phyloP scores from a whole-genome alignment of 2,797 vertebrate species.

The Gallirallus australis region DNA sequence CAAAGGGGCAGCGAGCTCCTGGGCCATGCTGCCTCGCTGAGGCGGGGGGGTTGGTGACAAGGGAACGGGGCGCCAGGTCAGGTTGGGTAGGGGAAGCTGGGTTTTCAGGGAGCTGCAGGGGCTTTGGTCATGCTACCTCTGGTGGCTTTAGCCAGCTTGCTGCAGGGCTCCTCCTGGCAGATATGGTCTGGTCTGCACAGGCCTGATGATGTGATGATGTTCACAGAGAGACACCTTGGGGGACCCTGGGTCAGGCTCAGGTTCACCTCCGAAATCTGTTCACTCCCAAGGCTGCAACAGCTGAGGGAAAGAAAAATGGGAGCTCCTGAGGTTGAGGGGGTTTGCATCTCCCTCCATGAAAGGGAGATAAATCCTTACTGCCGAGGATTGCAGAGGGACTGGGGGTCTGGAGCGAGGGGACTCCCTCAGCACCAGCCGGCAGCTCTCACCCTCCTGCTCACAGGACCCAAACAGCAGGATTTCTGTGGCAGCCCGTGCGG shows the following conservation, averaged over 20 bases:
- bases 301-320: not conserved
- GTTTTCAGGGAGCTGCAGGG: not conserved
- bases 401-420: not conserved
- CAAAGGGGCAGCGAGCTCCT: not conserved
- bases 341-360: not conserved
- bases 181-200: not conserved
- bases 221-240: not conserved
- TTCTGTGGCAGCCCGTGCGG: not conserved
- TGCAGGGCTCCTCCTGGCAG: not conserved
- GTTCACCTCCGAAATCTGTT: not conserved
- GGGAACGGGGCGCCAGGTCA: fast-evolving
- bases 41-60: not conserved
- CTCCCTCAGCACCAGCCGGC: not conserved
- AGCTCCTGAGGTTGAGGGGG: not conserved
- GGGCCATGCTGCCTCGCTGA: not conserved
- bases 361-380: not conserved
- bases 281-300: not conserved
- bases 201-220: fast-evolving
- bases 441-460: not conserved
- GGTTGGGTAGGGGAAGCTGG: not conserved
- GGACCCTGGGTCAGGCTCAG: not conserved
- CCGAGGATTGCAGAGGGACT: too few relatives aligned
- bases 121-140: not conserved
- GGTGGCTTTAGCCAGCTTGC: not conserved
- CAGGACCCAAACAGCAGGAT: not conserved